These are phyloP conservation scores for Sebastes diaconus DNA, from an alignment of 2,797 vertebrate species.

Conservation along the genomic window DNA sequence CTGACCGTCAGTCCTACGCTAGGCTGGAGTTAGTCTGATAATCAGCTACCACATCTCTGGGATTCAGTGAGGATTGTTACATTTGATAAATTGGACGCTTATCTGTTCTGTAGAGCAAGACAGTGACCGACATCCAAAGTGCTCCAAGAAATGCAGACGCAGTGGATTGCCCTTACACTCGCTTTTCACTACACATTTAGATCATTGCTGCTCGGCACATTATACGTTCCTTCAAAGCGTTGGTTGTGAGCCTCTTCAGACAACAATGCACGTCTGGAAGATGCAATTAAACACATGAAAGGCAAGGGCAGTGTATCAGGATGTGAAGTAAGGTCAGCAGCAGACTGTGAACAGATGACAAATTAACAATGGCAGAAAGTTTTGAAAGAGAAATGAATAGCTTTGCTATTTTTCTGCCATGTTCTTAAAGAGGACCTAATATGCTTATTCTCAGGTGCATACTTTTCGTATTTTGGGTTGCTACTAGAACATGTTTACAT, in stretches of 20 bases:
- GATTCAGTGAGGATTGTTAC: neutral
- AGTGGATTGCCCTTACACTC: neutral
- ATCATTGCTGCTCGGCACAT: neutral
- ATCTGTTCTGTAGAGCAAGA: neutral
- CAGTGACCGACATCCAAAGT: neutral
- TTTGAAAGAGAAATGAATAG: neutral
- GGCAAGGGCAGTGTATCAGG: neutral
- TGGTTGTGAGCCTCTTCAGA: neutral
- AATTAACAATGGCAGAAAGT: neutral
- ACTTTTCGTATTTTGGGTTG: too few relatives aligned
- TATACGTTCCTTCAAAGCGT: neutral
- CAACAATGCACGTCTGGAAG: neutral
- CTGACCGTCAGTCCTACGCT: neutral
- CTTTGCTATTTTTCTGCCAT: neutral
- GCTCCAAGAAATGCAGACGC: neutral
- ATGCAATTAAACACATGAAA: neutral
- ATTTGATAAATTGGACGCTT: neutral
- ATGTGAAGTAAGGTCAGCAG: neutral
- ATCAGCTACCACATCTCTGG: neutral
- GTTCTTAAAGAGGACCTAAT: neutral
- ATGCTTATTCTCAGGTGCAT: too few relatives aligned
- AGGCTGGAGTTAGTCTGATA: neutral
- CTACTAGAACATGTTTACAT: too few relatives aligned
- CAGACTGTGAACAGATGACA: neutral
- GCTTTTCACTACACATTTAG: neutral